Evolutionary conservation across 1,140 invertebrate species (phyloP).

Genomic region (Ceratina calcarata): DNA sequence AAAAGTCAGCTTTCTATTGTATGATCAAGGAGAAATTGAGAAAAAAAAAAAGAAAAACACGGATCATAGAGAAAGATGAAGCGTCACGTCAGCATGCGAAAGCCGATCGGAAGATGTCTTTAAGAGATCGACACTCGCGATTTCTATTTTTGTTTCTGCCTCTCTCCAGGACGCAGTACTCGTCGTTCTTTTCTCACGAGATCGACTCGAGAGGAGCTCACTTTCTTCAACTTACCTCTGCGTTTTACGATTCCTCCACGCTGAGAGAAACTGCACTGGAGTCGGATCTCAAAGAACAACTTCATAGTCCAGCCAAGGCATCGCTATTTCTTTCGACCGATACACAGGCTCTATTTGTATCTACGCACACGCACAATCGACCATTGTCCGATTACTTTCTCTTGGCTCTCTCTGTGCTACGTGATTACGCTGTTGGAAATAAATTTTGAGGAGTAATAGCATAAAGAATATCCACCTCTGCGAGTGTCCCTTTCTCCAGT

Average conservation of each 20-base stretch:
- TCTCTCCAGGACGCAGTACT: no score
- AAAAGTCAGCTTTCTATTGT: constrained; percentile 37
- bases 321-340: background rate
- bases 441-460: constrained; percentile 51
- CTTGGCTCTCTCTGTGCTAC: constrained; percentile 56
- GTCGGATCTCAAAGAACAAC: no score
- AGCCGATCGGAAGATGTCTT: constrained; percentile 1
- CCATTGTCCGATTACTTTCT: constrained; percentile 10
- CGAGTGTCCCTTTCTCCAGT: constrained; percentile 11
- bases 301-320: no score
- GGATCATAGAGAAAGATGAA: background rate
- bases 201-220: no score
- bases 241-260: no score
- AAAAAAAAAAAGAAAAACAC: background rate
- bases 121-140: background rate
- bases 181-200: no score
- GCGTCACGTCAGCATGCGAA: constrained; percentile 41
- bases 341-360: constrained; percentile 9
- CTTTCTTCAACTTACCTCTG: no score
- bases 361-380: constrained; percentile 51
- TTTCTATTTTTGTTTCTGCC: background rate
- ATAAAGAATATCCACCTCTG: background rate
- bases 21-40: background rate
- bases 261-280: no score
- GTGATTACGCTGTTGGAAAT: constrained; percentile 42